Evolutionary conservation across 2,888 invertebrate genomes (phyloP), one percentile per base, ranked within the genome.

Genomic region (Melanostoma scalare): DNA sequence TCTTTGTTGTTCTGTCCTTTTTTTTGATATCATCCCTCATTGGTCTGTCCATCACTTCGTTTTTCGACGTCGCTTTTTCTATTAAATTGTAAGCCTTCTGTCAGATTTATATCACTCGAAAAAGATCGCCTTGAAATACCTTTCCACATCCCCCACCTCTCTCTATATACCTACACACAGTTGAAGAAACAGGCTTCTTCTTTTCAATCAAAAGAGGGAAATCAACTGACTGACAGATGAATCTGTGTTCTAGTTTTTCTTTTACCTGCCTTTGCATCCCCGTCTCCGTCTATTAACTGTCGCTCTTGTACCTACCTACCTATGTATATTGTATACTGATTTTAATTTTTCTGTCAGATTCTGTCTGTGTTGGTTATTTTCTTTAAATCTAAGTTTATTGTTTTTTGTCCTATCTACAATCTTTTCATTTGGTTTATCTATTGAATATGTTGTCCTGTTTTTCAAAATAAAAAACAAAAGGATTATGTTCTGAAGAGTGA

Each of bases 171-270:
- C n/a, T n/a, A 20, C 20, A 20, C 20, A 20, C 20, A 20, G 20
- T 20, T 20, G 20, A 20, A 20, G 8, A 44, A 72, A 73, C 38
- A 58, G 31, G 40, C 3, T 74, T 38, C 9, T 68, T 58, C 61
- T 67, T 73, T 82, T 82, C 81, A 78, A 78, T 78, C 82, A 78
- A 78, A 72, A 77, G 72, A 77, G 20, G 61, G 77, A 82, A 82
- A 82, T 78, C 82, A 78, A 73, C 73, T 82, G 82, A 78, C 82
- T 78, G 78, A 82, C 82, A 82, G 78, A 72, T 82, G 82, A 82
- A 82, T 82, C 82, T 73, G 68, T 78, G 77, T 78, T 63, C 56
- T 61, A 55, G 77, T 69, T 65, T 60, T 42, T 10, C 42, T 46
- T 30, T n/a, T 36, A 20, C 30, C 6, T 42, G 8, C 69, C 20